Evolutionary conservation across 2,888 invertebrate species (phyloP).

Genomic region (Itoplectis maculator): DNA sequence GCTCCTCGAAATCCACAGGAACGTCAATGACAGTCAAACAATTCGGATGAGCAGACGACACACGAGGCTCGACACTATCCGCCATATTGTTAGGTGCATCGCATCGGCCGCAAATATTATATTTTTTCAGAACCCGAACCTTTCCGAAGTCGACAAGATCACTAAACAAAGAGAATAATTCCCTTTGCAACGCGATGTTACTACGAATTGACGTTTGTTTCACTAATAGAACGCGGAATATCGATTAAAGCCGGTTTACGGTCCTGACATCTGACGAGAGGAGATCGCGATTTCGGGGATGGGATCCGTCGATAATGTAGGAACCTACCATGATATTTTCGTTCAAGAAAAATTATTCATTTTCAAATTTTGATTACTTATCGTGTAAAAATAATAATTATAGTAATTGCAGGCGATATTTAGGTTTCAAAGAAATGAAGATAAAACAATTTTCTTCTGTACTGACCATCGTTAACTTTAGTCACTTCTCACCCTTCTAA

Average conservation of each 20-base stretch:
- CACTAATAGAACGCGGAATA: not conserved
- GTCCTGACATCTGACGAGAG: not conserved
- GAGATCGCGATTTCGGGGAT: not conserved
- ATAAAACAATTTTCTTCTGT: not conserved
- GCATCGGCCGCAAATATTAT: not conserved
- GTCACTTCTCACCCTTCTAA: not conserved
- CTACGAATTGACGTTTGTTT: not conserved
- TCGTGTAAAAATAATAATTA: too few species aligned
- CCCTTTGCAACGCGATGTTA: not conserved
- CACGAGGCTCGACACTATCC: slow-evolving; percentile 66
- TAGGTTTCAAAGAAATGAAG: not conserved
- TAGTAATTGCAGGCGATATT: not conserved
- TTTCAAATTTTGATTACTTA: too few species aligned
- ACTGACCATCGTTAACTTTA: not conserved
- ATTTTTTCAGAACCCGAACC: not conserved
- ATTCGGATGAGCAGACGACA: slow-evolving; percentile 62
- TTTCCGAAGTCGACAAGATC: not conserved
- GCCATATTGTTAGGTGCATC: slow-evolving; percentile 52
- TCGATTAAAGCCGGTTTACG: not conserved
- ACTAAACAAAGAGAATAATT: not conserved
- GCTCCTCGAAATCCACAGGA: not conserved
- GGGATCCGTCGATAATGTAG: not conserved
- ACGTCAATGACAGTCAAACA: slow-evolving; percentile 29
- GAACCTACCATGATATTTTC: too few species aligned
- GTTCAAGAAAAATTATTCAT: too few species aligned